These are phyloP conservation scores for Nannobrachium achirus DNA, from an alignment of 2,113 vertebrate species.

Conservation along the genomic window DNA sequence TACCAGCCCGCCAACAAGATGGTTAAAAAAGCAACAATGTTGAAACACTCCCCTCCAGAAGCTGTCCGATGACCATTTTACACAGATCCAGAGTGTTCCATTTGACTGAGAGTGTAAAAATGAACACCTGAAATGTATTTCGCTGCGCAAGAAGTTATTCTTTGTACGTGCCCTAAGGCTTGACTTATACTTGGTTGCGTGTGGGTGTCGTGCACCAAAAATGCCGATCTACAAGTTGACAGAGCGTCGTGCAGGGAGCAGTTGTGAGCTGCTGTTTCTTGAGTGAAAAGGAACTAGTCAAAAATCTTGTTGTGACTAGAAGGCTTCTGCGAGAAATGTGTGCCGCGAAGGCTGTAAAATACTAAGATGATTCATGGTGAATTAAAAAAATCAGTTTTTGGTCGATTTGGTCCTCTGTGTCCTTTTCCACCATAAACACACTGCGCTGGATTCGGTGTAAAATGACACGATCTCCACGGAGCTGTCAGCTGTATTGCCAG, in stretches of 20 bases:
- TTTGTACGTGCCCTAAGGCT: not conserved
- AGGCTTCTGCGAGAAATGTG: constrained; percentile 2
- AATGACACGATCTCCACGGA: constrained; percentile 48
- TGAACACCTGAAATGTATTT: no score
- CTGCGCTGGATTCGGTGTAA: constrained; percentile 29
- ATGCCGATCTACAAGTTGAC: no score
- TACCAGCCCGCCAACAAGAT: constrained; percentile 65
- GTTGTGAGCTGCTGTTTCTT: not conserved
- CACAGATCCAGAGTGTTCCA: no score
- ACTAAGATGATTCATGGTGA: constrained; percentile 6
- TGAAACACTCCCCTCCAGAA: constrained; percentile 54
- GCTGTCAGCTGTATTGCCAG: constrained; percentile 65
- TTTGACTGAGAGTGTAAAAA: no score
- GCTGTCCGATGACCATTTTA: constrained; percentile 42
- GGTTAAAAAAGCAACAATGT: constrained; percentile 66
- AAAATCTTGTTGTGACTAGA: not conserved
- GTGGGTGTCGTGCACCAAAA: no score
- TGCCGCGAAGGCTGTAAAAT: constrained; percentile 11
- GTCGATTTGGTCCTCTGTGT: constrained; percentile 20
- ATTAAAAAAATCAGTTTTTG: constrained; percentile 30
- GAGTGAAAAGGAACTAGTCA: not conserved
- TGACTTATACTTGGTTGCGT: no score
- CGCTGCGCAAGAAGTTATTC: not conserved
- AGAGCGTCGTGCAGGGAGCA: no score
- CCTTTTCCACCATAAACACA: constrained; percentile 24